A percentile compares a stretch with the other conserved stretches of the same genome.
These are phyloP conservation scores for Umimayanthus chanpuru DNA, from an alignment of 92 coral and sea anemone genomes.

Conservation along the genomic window DNA sequence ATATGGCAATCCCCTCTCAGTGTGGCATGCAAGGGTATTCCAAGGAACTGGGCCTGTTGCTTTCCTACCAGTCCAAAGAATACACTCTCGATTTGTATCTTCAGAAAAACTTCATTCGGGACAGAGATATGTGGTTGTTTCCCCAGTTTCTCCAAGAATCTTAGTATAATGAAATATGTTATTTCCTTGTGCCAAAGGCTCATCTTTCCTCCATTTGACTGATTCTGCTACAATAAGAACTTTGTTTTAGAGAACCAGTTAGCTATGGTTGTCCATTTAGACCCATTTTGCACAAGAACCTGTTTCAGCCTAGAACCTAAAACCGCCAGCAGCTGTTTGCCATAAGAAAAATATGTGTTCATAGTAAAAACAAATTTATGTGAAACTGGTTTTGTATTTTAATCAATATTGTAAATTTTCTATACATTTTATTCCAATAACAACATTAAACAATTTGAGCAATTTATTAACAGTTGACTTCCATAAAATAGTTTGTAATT, in stretches of 20 bases:
- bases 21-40: slow-evolving; percentile 51
- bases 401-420: slow-evolving; percentile 5
- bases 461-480: slow-evolving; percentile 7
- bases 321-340: slow-evolving; percentile 2
- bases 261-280: slow-evolving; percentile 24
- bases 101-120: slow-evolving; percentile 1
- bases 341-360: slow-evolving; percentile 16
- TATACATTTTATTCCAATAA: slow-evolving; percentile 5
- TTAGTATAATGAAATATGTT: slow-evolving; percentile 5
- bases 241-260: slow-evolving; percentile 14
- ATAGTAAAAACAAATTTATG: slow-evolving; percentile 10
- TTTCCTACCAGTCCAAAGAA: slow-evolving; percentile 62
- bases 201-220: slow-evolving; percentile 23
- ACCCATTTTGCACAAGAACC: slow-evolving; percentile 17
- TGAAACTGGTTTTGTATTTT: slow-evolving; percentile 17
- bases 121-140: not conserved
- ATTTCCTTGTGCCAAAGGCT: slow-evolving; percentile 21
- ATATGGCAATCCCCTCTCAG: slow-evolving; percentile 54
- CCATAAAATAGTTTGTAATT: slow-evolving; percentile 2
- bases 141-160: not conserved
- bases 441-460: slow-evolving; percentile 15
- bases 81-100: slow-evolving; percentile 52
- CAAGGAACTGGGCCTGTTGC: slow-evolving; percentile 50
- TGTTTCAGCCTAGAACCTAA: slow-evolving; percentile 18
- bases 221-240: slow-evolving; percentile 22